A percentile compares a stretch with the other conserved stretches of the same genome.
These are phyloP conservation scores for Trogon surrucura DNA, from an alignment of 2,113 vertebrate genomes.

Conservation along the genomic window DNA sequence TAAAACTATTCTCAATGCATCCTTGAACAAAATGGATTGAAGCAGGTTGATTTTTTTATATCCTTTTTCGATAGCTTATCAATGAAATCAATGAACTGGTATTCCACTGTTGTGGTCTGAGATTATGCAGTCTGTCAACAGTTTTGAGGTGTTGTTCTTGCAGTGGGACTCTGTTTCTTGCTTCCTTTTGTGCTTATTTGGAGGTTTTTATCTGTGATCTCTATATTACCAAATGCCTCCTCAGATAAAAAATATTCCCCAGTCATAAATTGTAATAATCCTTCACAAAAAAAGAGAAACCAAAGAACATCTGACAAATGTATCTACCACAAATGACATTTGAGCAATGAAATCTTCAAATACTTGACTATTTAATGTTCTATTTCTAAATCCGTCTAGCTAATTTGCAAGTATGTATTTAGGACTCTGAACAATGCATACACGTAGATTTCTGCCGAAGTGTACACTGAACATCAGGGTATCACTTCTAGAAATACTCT, in stretches of 20 bases:
- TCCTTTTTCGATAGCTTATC: not conserved
- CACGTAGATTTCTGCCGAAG: not conserved
- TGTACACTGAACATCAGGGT: not conserved
- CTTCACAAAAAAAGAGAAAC: not conserved
- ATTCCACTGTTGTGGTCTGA: not conserved
- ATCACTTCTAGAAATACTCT: not conserved
- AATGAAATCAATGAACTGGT: not conserved
- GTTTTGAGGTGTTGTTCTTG: not conserved
- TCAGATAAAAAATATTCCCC: not conserved
- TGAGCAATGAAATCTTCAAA: not conserved
- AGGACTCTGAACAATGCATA: not conserved
- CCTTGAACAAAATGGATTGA: not conserved
- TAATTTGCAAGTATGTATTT: not conserved
- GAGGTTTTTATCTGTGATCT: not conserved
- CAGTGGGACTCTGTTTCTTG: not conserved
- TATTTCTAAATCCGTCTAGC: not conserved
- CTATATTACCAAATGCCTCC: rapidly evolving
- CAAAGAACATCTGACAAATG: not conserved
- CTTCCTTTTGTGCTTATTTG: not conserved
- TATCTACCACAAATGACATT: not conserved
- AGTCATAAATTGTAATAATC: not conserved
- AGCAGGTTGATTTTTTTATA: not conserved
- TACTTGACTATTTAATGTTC: not conserved
- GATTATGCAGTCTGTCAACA: rapidly evolving
- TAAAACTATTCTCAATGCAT: not conserved